Conservation (phyloP, 2,888 invertebrate species). For the Empis stercorea region DNA sequence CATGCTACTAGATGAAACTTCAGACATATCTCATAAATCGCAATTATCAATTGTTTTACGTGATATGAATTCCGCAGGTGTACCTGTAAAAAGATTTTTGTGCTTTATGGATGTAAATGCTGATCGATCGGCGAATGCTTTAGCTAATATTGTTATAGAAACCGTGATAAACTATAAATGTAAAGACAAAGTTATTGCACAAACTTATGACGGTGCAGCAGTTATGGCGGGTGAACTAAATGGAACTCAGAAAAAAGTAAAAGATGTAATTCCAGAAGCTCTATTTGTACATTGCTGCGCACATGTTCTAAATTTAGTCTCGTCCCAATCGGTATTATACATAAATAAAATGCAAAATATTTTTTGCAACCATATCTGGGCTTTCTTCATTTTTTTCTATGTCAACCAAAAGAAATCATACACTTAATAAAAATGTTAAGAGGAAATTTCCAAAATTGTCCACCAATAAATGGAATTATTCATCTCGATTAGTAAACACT, state of each 20-base stretch:
- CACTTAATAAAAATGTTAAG: no score
- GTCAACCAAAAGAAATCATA: no score
- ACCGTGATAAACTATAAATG: neutral
- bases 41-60: constrained; percentile 1
- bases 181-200: constrained; percentile 2
- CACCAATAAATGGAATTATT: no score
- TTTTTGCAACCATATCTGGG: constrained; percentile 15
- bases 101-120: constrained; percentile 3
- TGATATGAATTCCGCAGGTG: neutral
- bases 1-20: constrained; percentile 14
- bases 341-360: constrained; percentile 19
- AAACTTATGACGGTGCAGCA: constrained; percentile 4
- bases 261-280: constrained; percentile 15
- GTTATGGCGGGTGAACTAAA: constrained; percentile 11
- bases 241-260: constrained; percentile 21
- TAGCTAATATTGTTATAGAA: constrained; percentile 6
- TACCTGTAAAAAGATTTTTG: neutral
- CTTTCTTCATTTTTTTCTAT: no score
- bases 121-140: neutral
- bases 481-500: no score
- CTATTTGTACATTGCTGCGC: constrained; percentile 17
- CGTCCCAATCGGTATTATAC: constrained; percentile 11
- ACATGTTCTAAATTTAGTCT: constrained; percentile 12
- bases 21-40: constrained; percentile 1
- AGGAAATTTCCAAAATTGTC: no score